A percentile compares a stretch with the other conserved stretches of the same genome.
Conservation (phyloP, 1,140 invertebrate genomes). For the Bombus ignitus region DNA sequence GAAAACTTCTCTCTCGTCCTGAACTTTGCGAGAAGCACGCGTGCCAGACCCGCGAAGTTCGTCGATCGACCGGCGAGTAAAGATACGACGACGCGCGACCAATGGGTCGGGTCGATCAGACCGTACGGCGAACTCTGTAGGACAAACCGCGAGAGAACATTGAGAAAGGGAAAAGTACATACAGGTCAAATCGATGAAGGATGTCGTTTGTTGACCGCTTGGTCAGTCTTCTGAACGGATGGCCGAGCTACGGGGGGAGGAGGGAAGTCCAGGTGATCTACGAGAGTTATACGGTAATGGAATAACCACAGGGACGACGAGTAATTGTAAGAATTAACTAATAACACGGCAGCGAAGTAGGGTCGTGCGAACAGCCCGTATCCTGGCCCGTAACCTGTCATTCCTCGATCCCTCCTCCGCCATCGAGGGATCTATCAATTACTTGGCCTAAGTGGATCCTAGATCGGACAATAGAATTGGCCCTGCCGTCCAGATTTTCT, state of each 20-base stretch:
- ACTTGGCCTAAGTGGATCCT: conserved; percentile 73
- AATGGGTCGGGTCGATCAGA: not conserved
- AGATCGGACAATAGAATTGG: conserved; percentile 76
- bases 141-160: not conserved
- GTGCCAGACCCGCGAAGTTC: not conserved
- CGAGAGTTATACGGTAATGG: conserved; percentile 72
- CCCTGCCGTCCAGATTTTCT: conserved; percentile 49
- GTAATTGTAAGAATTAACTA: conserved; percentile 78
- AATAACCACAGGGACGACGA: conserved; percentile 76
- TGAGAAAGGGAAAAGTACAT: not conserved
- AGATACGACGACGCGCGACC: not conserved
- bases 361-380: conserved; percentile 75
- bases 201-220: conserved; percentile 18
- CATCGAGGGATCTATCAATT: conserved; percentile 74
- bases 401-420: conserved; percentile 72
- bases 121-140: not conserved
- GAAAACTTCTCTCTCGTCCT: not conserved
- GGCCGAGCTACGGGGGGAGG: not conserved
- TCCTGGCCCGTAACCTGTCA: conserved; percentile 73
- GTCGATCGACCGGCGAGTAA: not conserved
- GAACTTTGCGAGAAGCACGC: not conserved
- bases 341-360: conserved; percentile 76
- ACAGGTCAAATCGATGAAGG: conserved; percentile 14
- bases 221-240: not conserved
- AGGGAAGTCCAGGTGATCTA: conserved; percentile 67